phyloP scores from a whole-genome alignment of 2,797 vertebrate species.

The Glyptemys insculpta region DNA sequence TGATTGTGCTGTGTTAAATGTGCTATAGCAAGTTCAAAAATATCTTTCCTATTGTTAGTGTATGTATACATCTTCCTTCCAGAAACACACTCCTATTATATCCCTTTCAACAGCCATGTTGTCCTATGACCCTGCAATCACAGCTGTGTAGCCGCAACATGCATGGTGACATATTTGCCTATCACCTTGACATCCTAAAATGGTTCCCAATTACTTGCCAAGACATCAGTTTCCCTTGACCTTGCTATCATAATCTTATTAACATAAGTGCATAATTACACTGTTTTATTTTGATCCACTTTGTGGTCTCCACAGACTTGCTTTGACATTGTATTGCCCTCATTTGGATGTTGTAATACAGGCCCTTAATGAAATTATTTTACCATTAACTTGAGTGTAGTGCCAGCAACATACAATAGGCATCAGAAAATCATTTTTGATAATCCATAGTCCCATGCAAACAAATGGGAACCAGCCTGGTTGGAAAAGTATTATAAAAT shows the following conservation, averaged over 20 bases:
- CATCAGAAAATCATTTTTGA: not conserved
- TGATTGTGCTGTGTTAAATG: not conserved
- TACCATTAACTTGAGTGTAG: not conserved
- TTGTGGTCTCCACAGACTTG: not conserved
- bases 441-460: fast-evolving
- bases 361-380: not conserved
- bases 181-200: not conserved
- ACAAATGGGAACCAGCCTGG: not conserved
- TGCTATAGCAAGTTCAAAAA: not conserved
- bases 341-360: not conserved
- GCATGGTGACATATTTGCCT: not conserved
- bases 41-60: not conserved
- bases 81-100: not conserved
- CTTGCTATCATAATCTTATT: conserved; percentile 59
- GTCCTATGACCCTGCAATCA: not conserved
- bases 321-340: not conserved
- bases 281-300: conserved; percentile 33
- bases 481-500: not conserved
- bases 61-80: not conserved
- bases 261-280: conserved; percentile 21
- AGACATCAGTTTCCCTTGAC: not conserved
- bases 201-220: not conserved
- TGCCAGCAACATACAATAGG: not conserved
- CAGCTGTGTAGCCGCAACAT: fast-evolving
- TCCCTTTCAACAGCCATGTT: conserved; percentile 1